Evolutionary conservation across 2,113 vertebrate genomes (phyloP), one percentile per base, ranked within the genome.

Genomic region (Toxotes chatareus): DNA sequence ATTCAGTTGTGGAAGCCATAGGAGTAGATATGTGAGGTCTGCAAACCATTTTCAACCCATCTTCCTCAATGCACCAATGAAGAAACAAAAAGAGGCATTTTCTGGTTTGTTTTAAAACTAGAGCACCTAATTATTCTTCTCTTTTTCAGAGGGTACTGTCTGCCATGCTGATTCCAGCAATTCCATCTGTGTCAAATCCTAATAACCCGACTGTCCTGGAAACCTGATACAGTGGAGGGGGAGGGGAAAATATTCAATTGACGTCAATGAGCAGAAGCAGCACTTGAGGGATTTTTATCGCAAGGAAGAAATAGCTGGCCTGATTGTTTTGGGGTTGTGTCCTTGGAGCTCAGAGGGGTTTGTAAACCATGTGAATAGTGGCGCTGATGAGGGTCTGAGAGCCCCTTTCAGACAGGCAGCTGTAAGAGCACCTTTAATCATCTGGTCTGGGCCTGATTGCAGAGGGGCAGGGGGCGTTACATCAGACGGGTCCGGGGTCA

Each of bases 321-420:
- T 92, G 83, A 90, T 91, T 93, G 89, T 93, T 93, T 92, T 88
- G 89, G 68, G 92, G 84, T 86, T 8, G 19, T 81, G 70, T 84
- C 61, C 3, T 27, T 65, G 60, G 77, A 73, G 73, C 85, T 84
- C 40, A 12, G 51, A 80, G 47, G 71, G 86, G 72, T 88, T 83
- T 86, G 88, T 80, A 88, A 88, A 90, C 70, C 80, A 73, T 76
- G 84, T 83, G 86, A 88, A 87, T 84, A 51, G 63, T 74, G 66
- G 70, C 21, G 1, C 78, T 89, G 89, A 89, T 91, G 85, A 90
- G 82, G 71, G 81, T 27, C 64, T 40, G 69, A 81, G 75, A 82
- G 68, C 10, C 40, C 55, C 40, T 81, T 87, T 86, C 74, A 91
- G 67, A 67, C 74, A 10, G 84, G 89, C 82, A 77, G 70, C 79